Conservation (phyloP, 1,140 invertebrate genomes). For the Euschistus heros region DNA sequence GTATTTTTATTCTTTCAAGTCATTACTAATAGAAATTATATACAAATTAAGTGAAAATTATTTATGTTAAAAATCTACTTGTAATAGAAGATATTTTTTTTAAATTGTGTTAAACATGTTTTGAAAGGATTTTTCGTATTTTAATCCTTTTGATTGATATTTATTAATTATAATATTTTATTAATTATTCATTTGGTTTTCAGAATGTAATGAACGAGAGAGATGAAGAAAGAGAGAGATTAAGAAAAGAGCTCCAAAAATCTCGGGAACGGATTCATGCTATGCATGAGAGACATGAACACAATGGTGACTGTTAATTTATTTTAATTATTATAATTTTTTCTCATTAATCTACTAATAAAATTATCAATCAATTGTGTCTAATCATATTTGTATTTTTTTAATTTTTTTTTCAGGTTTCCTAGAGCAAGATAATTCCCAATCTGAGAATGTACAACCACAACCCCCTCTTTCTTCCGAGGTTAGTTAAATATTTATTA, state of each 20-base stretch:
- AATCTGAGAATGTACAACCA: background rate
- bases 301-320: constrained; percentile 17
- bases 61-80: no score
- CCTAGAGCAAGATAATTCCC: constrained; percentile 2
- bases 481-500: background rate
- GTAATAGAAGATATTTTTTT: no score
- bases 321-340: background rate
- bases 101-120: background rate
- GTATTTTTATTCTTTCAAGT: background rate
- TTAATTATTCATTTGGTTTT: constrained; percentile 26
- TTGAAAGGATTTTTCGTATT: background rate
- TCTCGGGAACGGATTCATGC: constrained; percentile 60
- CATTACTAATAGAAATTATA: no score
- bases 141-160: background rate
- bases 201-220: constrained; percentile 60
- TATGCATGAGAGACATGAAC: constrained; percentile 40
- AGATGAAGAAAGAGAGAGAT: constrained; percentile 61
- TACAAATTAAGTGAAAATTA: no score
- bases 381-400: background rate
- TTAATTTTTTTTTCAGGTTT: background rate
- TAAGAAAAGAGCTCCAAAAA: constrained; percentile 57
- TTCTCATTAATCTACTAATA: background rate
- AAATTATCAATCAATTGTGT: background rate
- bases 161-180: background rate
- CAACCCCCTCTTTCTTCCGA: background rate